These are phyloP conservation scores for Sylvilagus floridanus DNA, from an alignment of 2,797 vertebrate species.

Conservation along the genomic window DNA sequence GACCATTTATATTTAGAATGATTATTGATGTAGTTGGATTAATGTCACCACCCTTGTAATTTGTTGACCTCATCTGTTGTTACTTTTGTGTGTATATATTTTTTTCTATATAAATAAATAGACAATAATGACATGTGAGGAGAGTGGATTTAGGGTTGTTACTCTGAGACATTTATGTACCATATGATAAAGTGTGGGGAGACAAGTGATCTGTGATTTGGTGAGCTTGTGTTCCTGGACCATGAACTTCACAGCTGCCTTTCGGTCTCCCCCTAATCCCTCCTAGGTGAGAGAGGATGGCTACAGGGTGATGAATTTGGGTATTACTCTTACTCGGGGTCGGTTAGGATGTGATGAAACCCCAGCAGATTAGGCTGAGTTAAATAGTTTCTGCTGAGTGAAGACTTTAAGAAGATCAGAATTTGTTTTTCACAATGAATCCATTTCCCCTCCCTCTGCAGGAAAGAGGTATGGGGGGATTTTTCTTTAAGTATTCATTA, in stretches of 20 bases:
- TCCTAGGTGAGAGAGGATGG: not conserved
- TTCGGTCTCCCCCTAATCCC: not conserved
- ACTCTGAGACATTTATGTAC: not conserved
- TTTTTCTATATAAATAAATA: not conserved
- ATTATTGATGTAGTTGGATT: not conserved
- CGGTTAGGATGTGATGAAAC: not conserved
- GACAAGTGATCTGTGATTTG: not conserved
- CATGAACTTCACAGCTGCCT: not conserved
- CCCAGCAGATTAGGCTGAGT: not conserved
- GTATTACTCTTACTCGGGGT: not conserved
- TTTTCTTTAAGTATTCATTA: not conserved
- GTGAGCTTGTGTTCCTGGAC: not conserved
- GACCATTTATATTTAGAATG: not conserved
- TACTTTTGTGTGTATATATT: not conserved
- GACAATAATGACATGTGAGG: not conserved
- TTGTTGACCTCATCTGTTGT: not conserved
- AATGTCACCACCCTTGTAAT: not conserved
- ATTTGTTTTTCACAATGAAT: not conserved
- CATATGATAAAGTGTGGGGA: not conserved
- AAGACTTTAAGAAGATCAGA: not conserved
- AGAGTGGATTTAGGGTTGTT: not conserved
- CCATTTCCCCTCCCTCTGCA: not conserved
- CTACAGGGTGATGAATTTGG: not conserved
- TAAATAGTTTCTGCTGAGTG: not conserved
- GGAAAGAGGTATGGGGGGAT: not conserved